Evolutionary conservation across 2,797 vertebrate species (phyloP), one percentile per base, ranked within the genome.

Genomic region (Oreortyx pictus): DNA sequence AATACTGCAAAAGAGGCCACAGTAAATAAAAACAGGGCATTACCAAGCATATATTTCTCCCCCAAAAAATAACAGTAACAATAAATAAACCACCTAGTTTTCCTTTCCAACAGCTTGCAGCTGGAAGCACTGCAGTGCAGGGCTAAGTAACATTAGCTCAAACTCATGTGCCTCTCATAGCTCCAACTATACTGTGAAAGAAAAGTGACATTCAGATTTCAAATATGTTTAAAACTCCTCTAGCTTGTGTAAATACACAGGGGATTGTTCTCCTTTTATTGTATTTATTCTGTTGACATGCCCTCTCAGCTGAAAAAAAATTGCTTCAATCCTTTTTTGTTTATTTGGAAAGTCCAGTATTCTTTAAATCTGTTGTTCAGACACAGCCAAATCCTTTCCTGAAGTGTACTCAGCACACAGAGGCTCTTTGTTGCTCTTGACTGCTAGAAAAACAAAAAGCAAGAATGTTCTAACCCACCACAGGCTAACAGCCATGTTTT

Each of bases 201-300:
- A 62, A 31, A 87, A 78, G n/a, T 4, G 10, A 31, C 15, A 43
- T 46, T 19, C 83, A 83, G 50, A 73, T 79, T 88, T 68, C 61
- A 77, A 68, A 54, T 8, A 44, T 68, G 81, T 54, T 77, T 14
- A 72, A 68, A 83, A 35, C 37, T 59, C 44, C 47, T 27, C 7
- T 6, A 57, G 62, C 15, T 59, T 33, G 52, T 33, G 75, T 75
- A 46, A 54, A 33, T 24, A 73, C 72, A 62, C 35, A 79, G 9
- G 24, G 25, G 6, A 62, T 68, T 85, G 43, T 57, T 94, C 31
- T 61, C 24, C 47, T 86, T 71, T 2, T 1, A 2, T 47, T 70
- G 68, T 77, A 57, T 68, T 94, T 90, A 82, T 73, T 84, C 59
- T 50, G 35, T 27, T 91, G 79, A 75, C 11, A n/a, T 4, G 78